Base-by-base conservation (phyloP, 2,113 vertebrate genomes). In the Manacus vitellinus region DNA sequence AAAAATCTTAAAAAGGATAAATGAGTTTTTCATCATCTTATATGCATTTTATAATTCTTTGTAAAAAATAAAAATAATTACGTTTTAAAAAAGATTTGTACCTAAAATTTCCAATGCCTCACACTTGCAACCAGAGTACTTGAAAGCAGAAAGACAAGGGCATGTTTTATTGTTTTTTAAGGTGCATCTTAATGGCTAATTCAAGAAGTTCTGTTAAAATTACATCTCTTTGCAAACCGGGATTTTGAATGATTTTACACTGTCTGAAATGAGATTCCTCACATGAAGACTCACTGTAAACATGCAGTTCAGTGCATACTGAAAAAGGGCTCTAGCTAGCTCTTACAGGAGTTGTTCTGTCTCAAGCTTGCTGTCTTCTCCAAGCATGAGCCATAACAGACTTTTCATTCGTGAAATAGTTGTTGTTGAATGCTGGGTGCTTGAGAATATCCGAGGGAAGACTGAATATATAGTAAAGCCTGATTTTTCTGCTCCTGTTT, bases 1-100 rank as follows among this genome's bases (percentile, higher is more conserved):
- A 94, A 91, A 93, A 88, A 65, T 88, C 74, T 92, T 96, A 39
- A 95, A 90, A 95, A 94, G 68, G 92, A 87, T 71, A 87, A 89
- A 88, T 91, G 92, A 88, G 59, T 96, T 96, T 96, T 94, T 96
- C 85, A 78, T 95, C 92, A 89, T 85, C 93, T 95, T 92, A 73
- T 78, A 51, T 89, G 74, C 96, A 74, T 97, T 96, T 96, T 96
- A 88, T 96, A 96, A 75, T 96, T 94, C 65, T 93, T 93, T 92
- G 70, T 95, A 96, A 91, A 95, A 95, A 92, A 44, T 79, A 73
- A 70, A 96, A 95, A 79, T 85, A 78, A 62, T 71, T 86, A 33
- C 1, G 9, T 76, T 94, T 97, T 88, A 74, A 83, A 82, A 61
- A 78, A 73, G 23, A 85, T 83, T 93, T 88, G 8, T 88, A 56